Percentiles rank a stretch among this genome's conserved stretches.
Conservation (phyloP, 1,140 invertebrate species). For the Diabrotica virgifera region DNA sequence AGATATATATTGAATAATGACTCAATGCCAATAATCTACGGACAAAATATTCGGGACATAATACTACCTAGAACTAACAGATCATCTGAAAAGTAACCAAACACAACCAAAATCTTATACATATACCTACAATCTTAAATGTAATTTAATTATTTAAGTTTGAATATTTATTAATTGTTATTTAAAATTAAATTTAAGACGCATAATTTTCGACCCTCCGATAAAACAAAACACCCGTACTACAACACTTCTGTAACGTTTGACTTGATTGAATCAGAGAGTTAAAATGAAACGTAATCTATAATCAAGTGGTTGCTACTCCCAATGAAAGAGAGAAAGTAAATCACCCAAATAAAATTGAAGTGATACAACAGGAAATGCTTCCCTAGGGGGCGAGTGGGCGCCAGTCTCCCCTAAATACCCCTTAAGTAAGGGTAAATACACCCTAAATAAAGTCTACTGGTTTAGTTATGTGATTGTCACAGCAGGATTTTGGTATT, state of each 20-base stretch:
- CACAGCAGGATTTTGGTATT: background rate
- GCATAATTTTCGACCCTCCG: background rate
- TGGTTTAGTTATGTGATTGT: background rate
- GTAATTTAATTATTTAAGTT: no score
- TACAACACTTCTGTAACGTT: background rate
- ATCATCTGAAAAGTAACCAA: no score
- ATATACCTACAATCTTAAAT: no score
- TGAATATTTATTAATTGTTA: no score
- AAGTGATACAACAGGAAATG: slow-evolving; percentile 21
- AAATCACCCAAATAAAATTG: slow-evolving; percentile 24
- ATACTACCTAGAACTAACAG: no score
- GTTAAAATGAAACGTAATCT: slow-evolving; percentile 15
- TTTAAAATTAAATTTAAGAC: no score
- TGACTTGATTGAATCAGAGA: background rate
- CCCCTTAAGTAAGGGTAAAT: background rate
- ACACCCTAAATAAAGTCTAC: background rate
- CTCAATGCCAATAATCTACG: no score
- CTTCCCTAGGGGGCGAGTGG: slow-evolving; percentile 14
- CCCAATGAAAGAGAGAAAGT: slow-evolving; percentile 3
- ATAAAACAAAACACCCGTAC: background rate
- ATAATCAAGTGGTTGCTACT: slow-evolving; percentile 23
- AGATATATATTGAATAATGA: no score
- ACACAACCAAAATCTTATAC: no score
- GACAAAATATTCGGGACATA: no score
- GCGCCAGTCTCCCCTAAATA: slow-evolving; percentile 14